Base-by-base conservation (phyloP, 2,113 vertebrate species). In the Aleadryas rufinucha region DNA sequence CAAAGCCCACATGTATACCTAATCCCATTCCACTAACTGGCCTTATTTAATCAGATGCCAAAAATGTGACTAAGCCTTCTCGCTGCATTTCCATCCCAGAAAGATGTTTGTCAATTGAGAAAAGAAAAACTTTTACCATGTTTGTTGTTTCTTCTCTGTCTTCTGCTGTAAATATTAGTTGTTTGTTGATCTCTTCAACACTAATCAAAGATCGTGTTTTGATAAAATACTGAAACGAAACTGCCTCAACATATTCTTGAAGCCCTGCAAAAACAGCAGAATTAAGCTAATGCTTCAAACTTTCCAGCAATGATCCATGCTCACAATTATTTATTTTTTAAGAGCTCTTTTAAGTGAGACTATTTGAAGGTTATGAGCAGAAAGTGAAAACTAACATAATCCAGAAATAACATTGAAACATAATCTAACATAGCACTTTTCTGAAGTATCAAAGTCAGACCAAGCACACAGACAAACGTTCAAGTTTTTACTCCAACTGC, bases 201-300 rank as follows among this genome's bases (percentile, higher is more conserved):
- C 99, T 99, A 97, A 99, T 98, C 41, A 99, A 98, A 76, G 98
- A 98, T 69, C 98, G 98, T 41, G 99, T 99, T 86, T 98, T 98
- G 97, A 99, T 99, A 90, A 99, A 99, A 97, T 99, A 99, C 89
- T 99, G 98, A 96, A 99, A 99, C 3, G 99, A 99, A 19, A 99
- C 98, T 13, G 99, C 99, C 94, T 99, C 99, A 92, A 99, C 99
- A 9, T 99, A 99, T 90, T 99, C 99, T 95, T 99, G 99, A 92
- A 99, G 98, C 57, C 99, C 99, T 99, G 95, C 54, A 96, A 78
- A 87, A 96, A 56, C 4, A 92, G 31, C 26, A 90, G 33, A 90
- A 87, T 65, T 57, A 76, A 96, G 42, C 9, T 54, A 69, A 82
- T 26, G 9, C 60, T 44, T 81, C 56, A 80, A 75, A 71, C 59